These are phyloP conservation scores for Alosa sapidissima DNA, from an alignment of 2,797 vertebrate species.

Conservation along the genomic window DNA sequence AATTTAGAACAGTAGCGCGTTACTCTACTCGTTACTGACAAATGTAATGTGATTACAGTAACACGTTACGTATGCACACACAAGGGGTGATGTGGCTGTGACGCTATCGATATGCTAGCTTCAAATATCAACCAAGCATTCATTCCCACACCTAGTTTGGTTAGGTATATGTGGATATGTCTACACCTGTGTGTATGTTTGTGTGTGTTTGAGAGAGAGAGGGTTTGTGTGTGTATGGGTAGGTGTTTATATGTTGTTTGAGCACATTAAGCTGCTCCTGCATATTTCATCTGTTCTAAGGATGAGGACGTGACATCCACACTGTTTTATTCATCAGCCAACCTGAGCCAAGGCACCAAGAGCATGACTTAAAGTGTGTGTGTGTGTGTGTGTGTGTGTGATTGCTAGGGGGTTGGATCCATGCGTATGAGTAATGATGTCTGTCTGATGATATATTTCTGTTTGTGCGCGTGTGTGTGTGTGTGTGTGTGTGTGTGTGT, in stretches of 20 bases:
- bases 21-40: no score
- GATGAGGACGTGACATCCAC: constrained; percentile 30
- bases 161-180: neutral
- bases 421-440: neutral
- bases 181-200: neutral
- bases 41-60: no score
- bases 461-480: neutral
- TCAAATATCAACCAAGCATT: no score
- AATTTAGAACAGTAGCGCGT: no score
- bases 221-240: neutral
- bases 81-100: no score
- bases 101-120: no score
- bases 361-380: neutral
- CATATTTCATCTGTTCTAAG: constrained; percentile 72
- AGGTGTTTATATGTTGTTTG: neutral
- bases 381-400: neutral
- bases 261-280: constrained; percentile 25
- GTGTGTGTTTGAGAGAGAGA: neutral
- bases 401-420: neutral
- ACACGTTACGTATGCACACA: no score
- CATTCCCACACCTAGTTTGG: no score
- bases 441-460: neutral
- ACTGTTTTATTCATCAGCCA: constrained; percentile 1
- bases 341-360: neutral
- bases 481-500: constrained; percentile 8